These are phyloP conservation scores for Acropternis orthonyx DNA, from an alignment of 2,797 vertebrate species.

Conservation along the genomic window DNA sequence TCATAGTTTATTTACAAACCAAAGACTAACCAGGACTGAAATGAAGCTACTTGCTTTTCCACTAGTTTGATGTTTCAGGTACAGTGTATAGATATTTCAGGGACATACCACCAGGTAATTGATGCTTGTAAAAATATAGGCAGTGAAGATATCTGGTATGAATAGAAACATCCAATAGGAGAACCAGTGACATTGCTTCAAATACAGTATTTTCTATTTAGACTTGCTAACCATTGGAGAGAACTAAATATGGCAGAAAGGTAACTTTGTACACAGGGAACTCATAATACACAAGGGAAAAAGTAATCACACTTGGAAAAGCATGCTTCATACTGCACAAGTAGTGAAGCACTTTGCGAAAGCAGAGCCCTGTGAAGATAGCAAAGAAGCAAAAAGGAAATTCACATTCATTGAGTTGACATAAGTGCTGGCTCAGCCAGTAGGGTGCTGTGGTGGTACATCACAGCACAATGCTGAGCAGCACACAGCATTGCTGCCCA, in stretches of 20 bases:
- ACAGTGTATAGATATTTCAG: neutral
- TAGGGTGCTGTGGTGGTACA: neutral
- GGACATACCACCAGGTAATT: neutral
- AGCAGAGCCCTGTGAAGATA: neutral
- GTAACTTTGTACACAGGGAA: neutral
- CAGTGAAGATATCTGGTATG: neutral
- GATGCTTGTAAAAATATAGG: neutral
- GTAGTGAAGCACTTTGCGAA: neutral
- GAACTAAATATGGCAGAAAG: neutral
- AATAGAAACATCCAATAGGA: neutral
- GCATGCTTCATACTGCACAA: neutral
- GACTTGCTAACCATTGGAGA: neutral
- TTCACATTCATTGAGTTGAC: neutral
- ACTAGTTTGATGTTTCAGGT: neutral
- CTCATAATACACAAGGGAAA: neutral
- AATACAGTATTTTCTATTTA: neutral
- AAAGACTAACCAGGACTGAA: neutral
- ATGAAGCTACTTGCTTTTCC: neutral
- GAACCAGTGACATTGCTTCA: neutral
- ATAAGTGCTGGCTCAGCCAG: neutral
- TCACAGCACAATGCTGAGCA: rapidly evolving
- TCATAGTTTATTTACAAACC: neutral
- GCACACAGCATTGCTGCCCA: too few relatives aligned
- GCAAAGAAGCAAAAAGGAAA: neutral
- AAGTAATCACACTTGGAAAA: neutral